These are phyloP conservation scores for Porites cylindrica DNA, from an alignment of 92 coral and sea anemone species.

Conservation along the genomic window DNA sequence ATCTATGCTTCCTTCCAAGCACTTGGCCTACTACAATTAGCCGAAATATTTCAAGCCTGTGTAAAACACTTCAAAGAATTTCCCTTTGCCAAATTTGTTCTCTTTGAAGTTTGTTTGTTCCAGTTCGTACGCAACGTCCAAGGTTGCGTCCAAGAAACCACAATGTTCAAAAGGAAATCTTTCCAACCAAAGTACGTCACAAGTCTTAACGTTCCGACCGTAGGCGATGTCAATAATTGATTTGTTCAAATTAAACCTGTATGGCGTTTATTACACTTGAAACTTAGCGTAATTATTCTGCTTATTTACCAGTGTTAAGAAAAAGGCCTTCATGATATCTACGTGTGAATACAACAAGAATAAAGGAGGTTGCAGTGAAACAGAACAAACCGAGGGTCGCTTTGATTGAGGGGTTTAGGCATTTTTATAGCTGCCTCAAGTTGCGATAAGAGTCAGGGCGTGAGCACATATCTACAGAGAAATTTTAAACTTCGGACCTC, in stretches of 20 bases:
- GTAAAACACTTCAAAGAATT: conserved; percentile 45
- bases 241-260: conserved; percentile 10
- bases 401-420: not conserved
- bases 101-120: conserved; percentile 19
- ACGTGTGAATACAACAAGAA: not conserved
- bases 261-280: conserved; percentile 14
- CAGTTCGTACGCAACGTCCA: not conserved
- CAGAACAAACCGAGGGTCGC: not conserved
- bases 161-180: conserved; percentile 29
- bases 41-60: conserved; percentile 39
- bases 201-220: conserved; percentile 3
- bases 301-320: not conserved
- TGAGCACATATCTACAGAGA: conserved; percentile 7
- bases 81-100: conserved; percentile 43
- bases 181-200: conserved; percentile 31
- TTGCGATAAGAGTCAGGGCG: conserved; percentile 17
- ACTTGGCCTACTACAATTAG: conserved; percentile 18
- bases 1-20: conserved; percentile 40
- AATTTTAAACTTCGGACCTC: conserved; percentile 13
- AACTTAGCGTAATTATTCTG: not conserved
- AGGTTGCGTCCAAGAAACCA: not conserved
- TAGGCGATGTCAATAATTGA: conserved; percentile 3
- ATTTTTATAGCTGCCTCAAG: not conserved
- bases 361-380: not conserved
- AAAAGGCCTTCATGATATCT: not conserved